Evolutionary conservation across 2,888 invertebrate species (phyloP), one percentile per base, ranked within the genome.

Genomic region (Autographa pulchrina): DNA sequence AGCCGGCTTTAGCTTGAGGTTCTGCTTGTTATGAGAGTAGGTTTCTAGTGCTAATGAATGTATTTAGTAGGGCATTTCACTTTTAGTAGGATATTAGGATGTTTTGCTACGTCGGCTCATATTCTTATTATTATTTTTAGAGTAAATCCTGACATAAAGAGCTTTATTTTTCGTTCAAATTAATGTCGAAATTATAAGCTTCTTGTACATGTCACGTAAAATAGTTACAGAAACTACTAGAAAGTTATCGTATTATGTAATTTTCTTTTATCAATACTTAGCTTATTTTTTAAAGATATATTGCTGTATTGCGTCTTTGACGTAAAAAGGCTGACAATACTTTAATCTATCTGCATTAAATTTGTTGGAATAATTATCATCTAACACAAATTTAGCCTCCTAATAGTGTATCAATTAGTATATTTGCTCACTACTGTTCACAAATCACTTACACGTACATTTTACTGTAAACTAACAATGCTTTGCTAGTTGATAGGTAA

Each of bases 1-100:
- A 25, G 13, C 20, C 48, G 13, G 48, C 0, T 18, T 14, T 32
- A 48, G n/a, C 58, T 3, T 31, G 43, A 8, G 43, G 31, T 13
- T 56, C 48, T 38, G 13, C 32, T 52, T 65, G 68, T 7, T 16
- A 3, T 35, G 18, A 4, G 59, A 72, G 18, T n/a, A 11, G 61
- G 14, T 25, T 20, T 25, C 25, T 25, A 56, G 20, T 13, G 13
- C 20, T 56, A 56, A 56, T 25, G 20, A 56, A 9, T 56, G 54
- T 20, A 20, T 54, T 20, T 13, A 20, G 11, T 7, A 18, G 25
- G 25, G 6, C 14, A 20, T 25, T 5, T 14, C 5, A 13, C 14
- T 25, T 13, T 25, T 5, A 56, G 54, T 11, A 56, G 54, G 25
- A 25, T 13, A 13, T 13, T 25, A 25, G 54, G 38, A 35, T 5